These are phyloP conservation scores for Tachysurus fulvidraco DNA, from an alignment of 2,113 vertebrate species.

Conservation along the genomic window DNA sequence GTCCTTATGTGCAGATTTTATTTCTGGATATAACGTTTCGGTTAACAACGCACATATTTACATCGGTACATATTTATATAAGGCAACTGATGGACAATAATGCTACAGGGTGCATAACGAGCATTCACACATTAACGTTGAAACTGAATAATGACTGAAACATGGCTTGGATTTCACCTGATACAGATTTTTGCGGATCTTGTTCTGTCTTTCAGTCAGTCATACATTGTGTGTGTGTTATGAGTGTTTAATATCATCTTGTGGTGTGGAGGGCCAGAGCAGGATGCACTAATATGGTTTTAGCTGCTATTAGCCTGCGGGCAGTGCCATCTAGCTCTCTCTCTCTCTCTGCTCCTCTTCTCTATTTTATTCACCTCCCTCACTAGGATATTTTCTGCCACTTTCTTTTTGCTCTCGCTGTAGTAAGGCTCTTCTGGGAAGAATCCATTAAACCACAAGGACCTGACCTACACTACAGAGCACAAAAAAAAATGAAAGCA, in stretches of 20 bases:
- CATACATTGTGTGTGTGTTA: slow-evolving; percentile 43
- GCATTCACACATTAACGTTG: too few relatives aligned
- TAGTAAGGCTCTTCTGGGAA: neutral
- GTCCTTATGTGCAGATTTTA: neutral
- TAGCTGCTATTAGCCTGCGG: slow-evolving; percentile 57
- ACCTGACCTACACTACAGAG: neutral
- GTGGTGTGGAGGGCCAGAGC: slow-evolving; percentile 44
- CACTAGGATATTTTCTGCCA: neutral
- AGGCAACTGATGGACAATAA: too few relatives aligned
- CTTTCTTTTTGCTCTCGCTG: neutral
- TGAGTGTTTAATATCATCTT: slow-evolving; percentile 65
- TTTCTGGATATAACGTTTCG: too few relatives aligned
- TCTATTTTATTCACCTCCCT: slow-evolving; percentile 28
- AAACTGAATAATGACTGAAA: neutral
- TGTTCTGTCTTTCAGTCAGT: neutral
- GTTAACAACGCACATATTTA: too few relatives aligned
- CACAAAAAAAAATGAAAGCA: neutral
- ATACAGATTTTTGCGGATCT: too few relatives aligned
- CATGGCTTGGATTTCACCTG: neutral
- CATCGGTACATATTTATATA: too few relatives aligned
- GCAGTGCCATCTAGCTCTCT: slow-evolving; percentile 39
- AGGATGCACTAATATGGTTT: slow-evolving; percentile 61
- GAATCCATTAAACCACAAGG: neutral
- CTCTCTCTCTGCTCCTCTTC: slow-evolving; percentile 12
- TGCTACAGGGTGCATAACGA: too few relatives aligned